Base-by-base conservation (phyloP, 2,888 invertebrate genomes). In the Cephalotes varians region DNA sequence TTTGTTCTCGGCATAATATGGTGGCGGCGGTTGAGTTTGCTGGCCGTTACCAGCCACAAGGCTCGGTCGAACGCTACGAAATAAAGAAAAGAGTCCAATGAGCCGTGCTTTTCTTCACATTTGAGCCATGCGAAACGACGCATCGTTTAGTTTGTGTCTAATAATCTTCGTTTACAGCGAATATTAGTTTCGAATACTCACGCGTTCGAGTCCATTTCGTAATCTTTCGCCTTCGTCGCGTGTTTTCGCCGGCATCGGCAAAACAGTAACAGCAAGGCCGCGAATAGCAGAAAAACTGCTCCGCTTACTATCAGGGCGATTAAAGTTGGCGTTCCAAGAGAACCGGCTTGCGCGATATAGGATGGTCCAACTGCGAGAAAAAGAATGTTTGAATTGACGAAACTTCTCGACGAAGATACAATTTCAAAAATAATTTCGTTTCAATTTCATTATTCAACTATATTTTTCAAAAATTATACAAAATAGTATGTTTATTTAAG, bases 1-100 rank as follows among this genome's bases (percentile, higher is more conserved):
- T 95, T 98, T 98, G 94, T 98, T 98, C 95, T 98, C 98, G n/a
- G 98, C 98, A 93, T 98, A 98, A 92, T 98, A 98, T 0, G 98
- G 98, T 47, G 98, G 98, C 31, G 98, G 98, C 1, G 98, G 98
- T 92, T 98, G 97, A 85, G 97, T 97, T 94, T 98, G 98, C 86
- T 97, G 97, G 21, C 94, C 94, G 86, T 94, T 94, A 80, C 94
- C 94, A n/a, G 97, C 96, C 56, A 98, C 97, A 94, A 98, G 97
- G 67, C 98, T 97, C 25, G 98, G 98, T 81, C 98, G 96, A 88
- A 98, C 97, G 81, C 95, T 95, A 91, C 10, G 91, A 88, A 85
- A 77, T 74, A 34, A 73, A 71, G 64, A 49, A 85, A 69, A 47
- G 81, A 62, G 80, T 49, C 15, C 28, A 12, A 79, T 62, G 15